These are phyloP conservation scores for Accipiter virgatus DNA, from an alignment of 2,113 vertebrate species.

Conservation along the genomic window DNA sequence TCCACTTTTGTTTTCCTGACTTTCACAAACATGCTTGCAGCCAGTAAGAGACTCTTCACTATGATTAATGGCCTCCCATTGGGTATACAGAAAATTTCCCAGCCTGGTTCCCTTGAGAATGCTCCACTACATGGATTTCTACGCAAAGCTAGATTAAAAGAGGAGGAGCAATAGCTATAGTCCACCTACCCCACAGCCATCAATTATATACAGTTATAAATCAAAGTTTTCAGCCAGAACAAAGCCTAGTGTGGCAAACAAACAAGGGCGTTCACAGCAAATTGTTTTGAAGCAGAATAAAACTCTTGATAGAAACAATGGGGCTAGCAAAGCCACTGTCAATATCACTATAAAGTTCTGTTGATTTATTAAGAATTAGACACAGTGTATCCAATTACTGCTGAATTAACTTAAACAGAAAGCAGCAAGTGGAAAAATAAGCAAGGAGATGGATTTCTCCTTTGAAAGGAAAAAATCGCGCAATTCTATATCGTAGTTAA, in stretches of 20 bases:
- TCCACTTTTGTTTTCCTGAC: conserved; percentile 77
- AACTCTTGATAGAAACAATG: conserved; percentile 78
- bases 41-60: conserved; percentile 71
- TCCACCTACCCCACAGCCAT: conserved; percentile 77
- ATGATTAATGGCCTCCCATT: conserved; percentile 83
- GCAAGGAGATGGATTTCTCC: conserved; percentile 49
- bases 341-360: conserved; percentile 70
- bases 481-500: conserved; percentile 30
- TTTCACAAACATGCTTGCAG: conserved; percentile 77
- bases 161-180: conserved; percentile 79
- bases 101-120: conserved; percentile 83
- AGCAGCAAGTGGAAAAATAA: conserved; percentile 61
- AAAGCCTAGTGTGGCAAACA: conserved; percentile 79
- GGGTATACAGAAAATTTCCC: conserved; percentile 79
- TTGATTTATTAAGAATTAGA: conserved; percentile 82
- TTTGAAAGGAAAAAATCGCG: conserved; percentile 9
- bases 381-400: conserved; percentile 72
- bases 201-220: conserved; percentile 83
- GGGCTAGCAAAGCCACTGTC: conserved; percentile 73
- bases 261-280: conserved; percentile 78
- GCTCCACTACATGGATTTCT: conserved; percentile 75
- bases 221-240: conserved; percentile 81
- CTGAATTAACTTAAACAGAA: conserved; percentile 67
- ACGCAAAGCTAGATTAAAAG: conserved; percentile 84
- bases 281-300: conserved; percentile 78